These are phyloP conservation scores for Liopterus haemorrhoidalis DNA, from an alignment of 2,888 invertebrate genomes.

Conservation along the genomic window DNA sequence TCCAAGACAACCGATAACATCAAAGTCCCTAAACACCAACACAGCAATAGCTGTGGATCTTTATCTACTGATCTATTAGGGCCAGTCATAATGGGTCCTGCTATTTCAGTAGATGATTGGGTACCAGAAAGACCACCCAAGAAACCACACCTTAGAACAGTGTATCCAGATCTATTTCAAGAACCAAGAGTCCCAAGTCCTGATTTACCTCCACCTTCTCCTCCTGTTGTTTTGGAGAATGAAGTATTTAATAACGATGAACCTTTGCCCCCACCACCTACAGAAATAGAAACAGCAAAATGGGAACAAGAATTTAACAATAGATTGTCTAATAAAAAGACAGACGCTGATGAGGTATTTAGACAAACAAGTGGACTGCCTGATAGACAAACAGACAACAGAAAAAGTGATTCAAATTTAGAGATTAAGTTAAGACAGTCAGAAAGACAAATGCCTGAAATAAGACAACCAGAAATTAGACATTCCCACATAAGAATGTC, in stretches of 20 bases:
- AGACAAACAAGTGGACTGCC: too few species aligned
- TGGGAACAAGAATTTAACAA: slow-evolving; percentile 40
- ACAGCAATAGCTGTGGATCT: slow-evolving; percentile 56
- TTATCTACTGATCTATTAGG: slow-evolving; percentile 54
- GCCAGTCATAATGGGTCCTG: slow-evolving; percentile 56
- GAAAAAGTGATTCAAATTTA: too few species aligned
- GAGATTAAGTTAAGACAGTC: too few species aligned
- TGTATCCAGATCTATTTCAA: slow-evolving; percentile 46
- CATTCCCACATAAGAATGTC: slow-evolving; percentile 22
- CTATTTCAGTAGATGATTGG: slow-evolving; percentile 62
- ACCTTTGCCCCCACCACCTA: slow-evolving; percentile 61
- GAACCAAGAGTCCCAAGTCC: slow-evolving; percentile 54
- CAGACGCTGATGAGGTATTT: too few species aligned
- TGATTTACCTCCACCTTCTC: slow-evolving; percentile 58
- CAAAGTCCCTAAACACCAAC: slow-evolving; percentile 48
- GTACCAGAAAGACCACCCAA: slow-evolving; percentile 73
- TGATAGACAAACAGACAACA: too few species aligned
- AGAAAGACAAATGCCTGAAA: too few species aligned
- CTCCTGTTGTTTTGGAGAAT: slow-evolving; percentile 55
- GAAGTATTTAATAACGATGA: slow-evolving; percentile 57
- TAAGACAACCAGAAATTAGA: background rate
- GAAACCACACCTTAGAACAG: slow-evolving; percentile 58
- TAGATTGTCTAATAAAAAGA: too few species aligned
- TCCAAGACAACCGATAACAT: slow-evolving; percentile 38
- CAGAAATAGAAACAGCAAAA: slow-evolving; percentile 44